Percentiles rank a stretch among this genome's conserved stretches.
phyloP scores from a whole-genome alignment of 2,113 vertebrate species.

The Dasypus novemcinctus region DNA sequence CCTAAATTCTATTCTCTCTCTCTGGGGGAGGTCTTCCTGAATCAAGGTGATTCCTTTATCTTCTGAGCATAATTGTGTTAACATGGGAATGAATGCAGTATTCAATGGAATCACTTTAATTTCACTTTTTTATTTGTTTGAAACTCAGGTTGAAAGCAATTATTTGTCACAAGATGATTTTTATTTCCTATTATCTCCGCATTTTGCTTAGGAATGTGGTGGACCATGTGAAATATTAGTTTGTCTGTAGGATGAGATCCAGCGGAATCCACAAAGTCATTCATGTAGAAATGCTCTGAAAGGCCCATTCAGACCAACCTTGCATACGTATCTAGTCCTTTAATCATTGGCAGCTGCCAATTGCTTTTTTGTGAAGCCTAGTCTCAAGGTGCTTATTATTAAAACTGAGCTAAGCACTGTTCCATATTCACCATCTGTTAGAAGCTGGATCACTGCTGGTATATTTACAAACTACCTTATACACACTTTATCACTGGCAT shows the following conservation, averaged over 20 bases:
- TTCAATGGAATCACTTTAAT: not conserved
- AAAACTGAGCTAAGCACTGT: slow-evolving; percentile 35
- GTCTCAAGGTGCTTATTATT: slow-evolving; percentile 30
- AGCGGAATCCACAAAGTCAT: not conserved
- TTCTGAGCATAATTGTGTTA: not conserved
- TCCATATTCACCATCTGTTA: slow-evolving; percentile 36
- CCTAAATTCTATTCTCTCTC: not conserved
- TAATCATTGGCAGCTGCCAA: not conserved
- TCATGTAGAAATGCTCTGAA: not conserved
- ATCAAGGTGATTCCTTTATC: not conserved
- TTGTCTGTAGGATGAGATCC: not conserved
- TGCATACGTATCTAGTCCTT: not conserved
- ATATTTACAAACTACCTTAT: slow-evolving; percentile 54
- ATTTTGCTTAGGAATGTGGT: slow-evolving; percentile 12
- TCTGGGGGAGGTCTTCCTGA: not conserved
- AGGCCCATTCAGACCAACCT: not conserved
- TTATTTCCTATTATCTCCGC: slow-evolving; percentile 14
- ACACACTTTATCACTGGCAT: not conserved
- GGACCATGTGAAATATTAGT: not conserved
- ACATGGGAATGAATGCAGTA: not conserved
- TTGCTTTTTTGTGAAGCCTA: slow-evolving; percentile 7
- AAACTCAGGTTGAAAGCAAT: not conserved
- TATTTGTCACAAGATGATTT: not conserved
- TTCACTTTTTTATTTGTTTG: slow-evolving; percentile 23
- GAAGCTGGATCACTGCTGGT: not conserved